Evolutionary conservation across 2,797 vertebrate genomes (phyloP), one percentile per base, ranked within the genome.

Genomic region (Okamejei kenojei): DNA sequence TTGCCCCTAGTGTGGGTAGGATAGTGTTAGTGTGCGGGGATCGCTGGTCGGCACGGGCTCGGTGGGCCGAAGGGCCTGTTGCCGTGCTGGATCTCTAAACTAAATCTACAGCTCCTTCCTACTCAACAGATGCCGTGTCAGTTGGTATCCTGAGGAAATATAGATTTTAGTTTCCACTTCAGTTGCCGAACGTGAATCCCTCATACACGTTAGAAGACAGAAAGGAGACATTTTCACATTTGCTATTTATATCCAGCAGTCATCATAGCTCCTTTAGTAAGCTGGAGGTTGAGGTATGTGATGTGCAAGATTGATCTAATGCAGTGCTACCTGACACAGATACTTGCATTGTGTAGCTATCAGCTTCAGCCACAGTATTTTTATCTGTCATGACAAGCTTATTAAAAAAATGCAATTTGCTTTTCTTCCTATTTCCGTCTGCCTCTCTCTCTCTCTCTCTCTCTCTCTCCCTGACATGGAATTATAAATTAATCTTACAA

Each of bases 401-500:
- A 68, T 65, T 32, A 68, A 65, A 88, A 65, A 65, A 65, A 7
- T 32, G 9, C 35, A n/a, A 88, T 88, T 88, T 65, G n/a, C 29
- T n/a, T 61, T 86, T 61, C 32, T 84, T 61, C 61, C 54, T 29
- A 13, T 61, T 73, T 73, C 71, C 23, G 71, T 73, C 81, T 86
- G 82, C 29, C n/a, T 88, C 15, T 8, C 61, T 88, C 61, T 29
- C 45, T 29, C 1, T 58, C 81, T 29, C 1, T 23, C 11, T 38
- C 45, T 82, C 45, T 82, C 38, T 23, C 21, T 21, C 7, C 10
- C n/a, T 19, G 17, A 88, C 61, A 65, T 88, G 9, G 29, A 17
- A 88, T 32, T 65, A 88, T 88, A 88, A 88, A 88, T 88, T 65
- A 88, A 88, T 88, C 32, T 65, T 88, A 65, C 63, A 93, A 93